Evolutionary conservation across 2,113 vertebrate genomes (phyloP).

Genomic region (Craseonycteris thonglongyai): DNA sequence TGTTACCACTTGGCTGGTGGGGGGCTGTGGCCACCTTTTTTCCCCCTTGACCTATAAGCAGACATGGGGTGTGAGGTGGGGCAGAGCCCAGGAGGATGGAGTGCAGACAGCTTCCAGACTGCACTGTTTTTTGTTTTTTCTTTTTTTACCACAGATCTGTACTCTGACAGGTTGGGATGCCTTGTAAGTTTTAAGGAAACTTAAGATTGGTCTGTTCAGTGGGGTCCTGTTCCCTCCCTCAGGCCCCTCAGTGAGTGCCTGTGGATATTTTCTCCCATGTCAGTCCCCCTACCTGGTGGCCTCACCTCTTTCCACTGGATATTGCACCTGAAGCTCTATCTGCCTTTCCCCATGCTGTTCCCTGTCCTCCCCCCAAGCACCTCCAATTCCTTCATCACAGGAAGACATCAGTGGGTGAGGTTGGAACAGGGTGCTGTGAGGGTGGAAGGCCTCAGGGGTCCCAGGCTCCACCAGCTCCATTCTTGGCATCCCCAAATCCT

Average conservation of each 20-base stretch:
- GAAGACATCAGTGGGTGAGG: not conserved
- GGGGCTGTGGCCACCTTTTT: not conserved
- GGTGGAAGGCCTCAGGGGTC: not conserved
- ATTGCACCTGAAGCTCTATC: not conserved
- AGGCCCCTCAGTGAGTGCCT: not conserved
- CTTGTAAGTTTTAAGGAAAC: not conserved
- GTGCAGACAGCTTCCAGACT: rapidly evolving
- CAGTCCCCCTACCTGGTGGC: not conserved
- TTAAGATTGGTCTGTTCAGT: not conserved
- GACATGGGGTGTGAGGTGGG: not conserved
- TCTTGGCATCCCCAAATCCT: not conserved
- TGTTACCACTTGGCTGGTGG: not conserved
- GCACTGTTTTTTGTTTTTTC: no score
- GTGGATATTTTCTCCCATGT: not conserved
- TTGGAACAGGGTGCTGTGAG: not conserved
- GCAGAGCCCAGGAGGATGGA: not conserved
- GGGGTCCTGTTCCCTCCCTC: not conserved
- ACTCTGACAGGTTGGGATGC: not conserved
- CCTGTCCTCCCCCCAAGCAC: not conserved
- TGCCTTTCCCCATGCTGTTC: not conserved
- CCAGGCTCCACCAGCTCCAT: not conserved
- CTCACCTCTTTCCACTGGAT: not conserved
- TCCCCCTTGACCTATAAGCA: not conserved
- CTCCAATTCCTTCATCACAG: not conserved
- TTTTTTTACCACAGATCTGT: not conserved